Conservation (phyloP, 2,113 vertebrate species). For the Numenius arquata region DNA sequence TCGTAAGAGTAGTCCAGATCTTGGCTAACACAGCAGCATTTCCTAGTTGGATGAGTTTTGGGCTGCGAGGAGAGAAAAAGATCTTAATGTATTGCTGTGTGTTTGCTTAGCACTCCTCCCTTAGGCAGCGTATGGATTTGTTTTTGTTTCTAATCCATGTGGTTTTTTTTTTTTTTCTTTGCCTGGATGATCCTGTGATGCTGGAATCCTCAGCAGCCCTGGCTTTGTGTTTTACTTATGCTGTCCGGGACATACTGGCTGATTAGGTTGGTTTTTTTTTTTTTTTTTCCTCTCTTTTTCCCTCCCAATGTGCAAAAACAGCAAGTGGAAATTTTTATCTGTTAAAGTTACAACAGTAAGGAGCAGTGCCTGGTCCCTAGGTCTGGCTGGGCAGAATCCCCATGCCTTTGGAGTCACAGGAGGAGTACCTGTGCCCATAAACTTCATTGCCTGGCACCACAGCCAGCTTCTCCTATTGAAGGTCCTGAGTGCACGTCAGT, state of each 20-base stretch:
- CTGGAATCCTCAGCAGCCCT: not conserved
- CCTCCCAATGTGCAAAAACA: not conserved
- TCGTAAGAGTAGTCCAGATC: not conserved
- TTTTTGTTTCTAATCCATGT: not conserved
- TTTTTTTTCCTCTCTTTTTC: accelerated
- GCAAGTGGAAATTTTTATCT: not conserved
- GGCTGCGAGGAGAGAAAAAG: not conserved
- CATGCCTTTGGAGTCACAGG: not conserved
- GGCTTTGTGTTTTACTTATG: not conserved
- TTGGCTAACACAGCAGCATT: not conserved
- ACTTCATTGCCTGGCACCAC: not conserved
- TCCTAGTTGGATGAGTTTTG: not conserved
- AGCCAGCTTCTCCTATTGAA: not conserved
- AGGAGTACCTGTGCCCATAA: not conserved
- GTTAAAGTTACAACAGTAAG: not conserved
- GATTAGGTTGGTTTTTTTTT: too few relatives aligned
- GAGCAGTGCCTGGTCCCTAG: not conserved
- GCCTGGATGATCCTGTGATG: not conserved
- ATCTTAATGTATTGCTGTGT: not conserved
- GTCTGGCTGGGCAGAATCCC: not conserved
- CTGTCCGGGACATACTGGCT: not conserved
- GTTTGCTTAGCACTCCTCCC: slow-evolving; percentile 41
- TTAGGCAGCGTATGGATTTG: slow-evolving; percentile 50
- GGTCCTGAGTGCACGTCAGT: not conserved
- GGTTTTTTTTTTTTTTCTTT: not conserved